Evolutionary conservation across 2,797 vertebrate species (phyloP).

Genomic region (Myotis pilosus): DNA sequence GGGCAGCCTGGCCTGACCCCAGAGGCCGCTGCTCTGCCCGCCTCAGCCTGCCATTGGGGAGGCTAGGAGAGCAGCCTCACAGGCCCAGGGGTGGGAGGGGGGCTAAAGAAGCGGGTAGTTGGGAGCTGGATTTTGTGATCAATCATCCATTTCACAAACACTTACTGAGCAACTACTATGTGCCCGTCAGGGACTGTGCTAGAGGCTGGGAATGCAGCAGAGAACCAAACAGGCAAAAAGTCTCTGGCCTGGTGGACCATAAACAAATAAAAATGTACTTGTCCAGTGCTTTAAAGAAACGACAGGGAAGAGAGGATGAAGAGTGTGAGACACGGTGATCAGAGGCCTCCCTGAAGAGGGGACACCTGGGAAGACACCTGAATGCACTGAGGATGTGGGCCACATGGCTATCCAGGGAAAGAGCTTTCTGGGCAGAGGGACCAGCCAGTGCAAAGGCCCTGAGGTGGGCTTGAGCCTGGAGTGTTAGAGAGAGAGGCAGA

Average conservation of each 20-base stretch:
- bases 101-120: background rate
- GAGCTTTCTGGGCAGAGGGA: background rate
- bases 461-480: background rate
- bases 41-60: background rate
- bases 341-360: background rate
- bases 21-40: rapidly evolving
- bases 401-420: rapidly evolving
- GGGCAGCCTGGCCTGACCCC: background rate
- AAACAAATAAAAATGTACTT: background rate
- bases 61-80: background rate
- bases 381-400: rapidly evolving
- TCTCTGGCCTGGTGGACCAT: background rate
- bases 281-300: background rate
- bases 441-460: background rate
- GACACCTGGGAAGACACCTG: background rate
- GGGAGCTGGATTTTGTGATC: background rate
- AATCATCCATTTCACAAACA: background rate
- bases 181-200: background rate
- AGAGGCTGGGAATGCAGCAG: background rate
- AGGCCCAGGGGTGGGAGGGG: background rate
- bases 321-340: background rate
- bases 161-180: background rate
- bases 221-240: background rate
- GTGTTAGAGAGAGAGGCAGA: background rate
- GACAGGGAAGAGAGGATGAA: background rate